Evolutionary conservation across 1,140 invertebrate genomes (phyloP).

Genomic region (Acromyrmex charruanus): DNA sequence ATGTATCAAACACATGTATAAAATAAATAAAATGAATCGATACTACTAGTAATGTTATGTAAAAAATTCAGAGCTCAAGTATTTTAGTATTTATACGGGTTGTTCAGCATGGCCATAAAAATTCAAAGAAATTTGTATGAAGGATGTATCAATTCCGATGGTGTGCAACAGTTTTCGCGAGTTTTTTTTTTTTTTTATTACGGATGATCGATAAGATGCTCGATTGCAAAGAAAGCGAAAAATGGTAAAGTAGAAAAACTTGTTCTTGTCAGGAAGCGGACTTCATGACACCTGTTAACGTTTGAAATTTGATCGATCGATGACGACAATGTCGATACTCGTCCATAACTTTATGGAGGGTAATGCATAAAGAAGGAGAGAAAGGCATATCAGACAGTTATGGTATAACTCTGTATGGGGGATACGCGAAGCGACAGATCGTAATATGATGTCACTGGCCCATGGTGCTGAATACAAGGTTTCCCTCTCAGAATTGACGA

Average conservation of each 20-base stretch:
- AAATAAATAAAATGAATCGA: constrained; percentile 8
- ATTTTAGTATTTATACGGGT: background rate
- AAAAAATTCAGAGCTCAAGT: background rate
- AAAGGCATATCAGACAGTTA: constrained; percentile 76
- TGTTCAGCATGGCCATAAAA: background rate
- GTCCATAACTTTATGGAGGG: constrained; percentile 62
- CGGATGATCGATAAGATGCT: constrained; percentile 71
- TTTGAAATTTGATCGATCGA: constrained; percentile 85
- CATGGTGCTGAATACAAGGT: constrained; percentile 82
- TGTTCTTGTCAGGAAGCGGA: constrained; percentile 79
- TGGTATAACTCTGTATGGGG: constrained; percentile 74
- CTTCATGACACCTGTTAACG: constrained; percentile 80
- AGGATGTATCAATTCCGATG: background rate
- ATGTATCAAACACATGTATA: background rate
- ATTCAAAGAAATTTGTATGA: constrained; percentile 6
- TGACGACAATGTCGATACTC: constrained; percentile 69
- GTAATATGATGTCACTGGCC: constrained; percentile 76
- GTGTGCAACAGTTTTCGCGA: constrained; percentile 18
- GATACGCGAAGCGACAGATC: constrained; percentile 75
- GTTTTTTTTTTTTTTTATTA: constrained; percentile 51
- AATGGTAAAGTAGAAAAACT: constrained; percentile 84
- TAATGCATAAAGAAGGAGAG: constrained; percentile 25
- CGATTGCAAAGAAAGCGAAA: constrained; percentile 64
- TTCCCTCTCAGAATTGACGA: constrained; percentile 83
- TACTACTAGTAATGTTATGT: background rate